These are phyloP conservation scores for Neria commutata DNA, from an alignment of 2,888 invertebrate species.

Conservation along the genomic window DNA sequence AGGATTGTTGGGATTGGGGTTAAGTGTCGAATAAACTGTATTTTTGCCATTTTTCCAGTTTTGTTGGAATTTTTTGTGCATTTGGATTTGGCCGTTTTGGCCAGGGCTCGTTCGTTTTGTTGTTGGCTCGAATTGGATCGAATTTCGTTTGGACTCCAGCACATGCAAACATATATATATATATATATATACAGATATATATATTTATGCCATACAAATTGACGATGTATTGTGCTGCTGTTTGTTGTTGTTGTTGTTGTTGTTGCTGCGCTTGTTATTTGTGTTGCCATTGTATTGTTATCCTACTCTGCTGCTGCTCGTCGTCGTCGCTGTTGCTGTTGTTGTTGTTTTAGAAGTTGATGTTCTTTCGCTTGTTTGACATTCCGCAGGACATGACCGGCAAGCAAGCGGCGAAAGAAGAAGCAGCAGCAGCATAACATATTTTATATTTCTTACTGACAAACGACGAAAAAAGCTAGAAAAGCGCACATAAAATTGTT, in stretches of 20 bases:
- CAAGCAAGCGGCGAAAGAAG: slow-evolving; percentile 17
- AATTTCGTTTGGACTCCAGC: no score
- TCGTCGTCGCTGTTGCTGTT: slow-evolving; percentile 25
- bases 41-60: slow-evolving; percentile 24
- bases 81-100: slow-evolving; percentile 12
- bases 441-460: slow-evolving; percentile 55
- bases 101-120: slow-evolving; percentile 9
- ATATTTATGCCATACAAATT: slow-evolving; percentile 34
- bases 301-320: slow-evolving; percentile 29
- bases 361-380: slow-evolving; percentile 50
- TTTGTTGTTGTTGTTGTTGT: slow-evolving; percentile 25
- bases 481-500: slow-evolving; percentile 52
- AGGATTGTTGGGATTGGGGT: slow-evolving; percentile 18
- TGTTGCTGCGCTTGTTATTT: slow-evolving; percentile 12
- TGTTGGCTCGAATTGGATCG: background rate
- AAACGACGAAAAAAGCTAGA: slow-evolving; percentile 34
- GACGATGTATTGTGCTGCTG: slow-evolving; percentile 46
- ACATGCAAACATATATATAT: background rate
- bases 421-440: slow-evolving; percentile 36
- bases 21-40: slow-evolving; percentile 23
- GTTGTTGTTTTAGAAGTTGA: slow-evolving; percentile 46
- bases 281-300: slow-evolving; percentile 20
- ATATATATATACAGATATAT: no score
- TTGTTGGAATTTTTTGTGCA: slow-evolving; percentile 15
- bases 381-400: slow-evolving; percentile 49